Evolutionary conservation across 2,113 vertebrate genomes (phyloP), one percentile per base, ranked within the genome.

Genomic region (Chionomys nivalis): DNA sequence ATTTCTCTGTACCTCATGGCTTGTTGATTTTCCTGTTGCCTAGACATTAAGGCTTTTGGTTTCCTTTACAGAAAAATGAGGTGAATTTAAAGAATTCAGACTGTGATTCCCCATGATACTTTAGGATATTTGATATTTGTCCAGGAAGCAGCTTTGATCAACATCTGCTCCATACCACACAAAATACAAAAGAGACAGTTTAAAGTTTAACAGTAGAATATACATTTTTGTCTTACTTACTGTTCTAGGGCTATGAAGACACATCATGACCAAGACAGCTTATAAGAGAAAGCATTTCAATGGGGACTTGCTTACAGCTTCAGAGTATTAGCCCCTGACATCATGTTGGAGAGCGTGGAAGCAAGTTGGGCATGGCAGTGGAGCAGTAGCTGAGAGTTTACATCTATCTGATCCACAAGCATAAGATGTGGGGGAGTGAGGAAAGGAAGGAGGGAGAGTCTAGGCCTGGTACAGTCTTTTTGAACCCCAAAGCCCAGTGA

Each of bases 71-170:
- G 31, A 87, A 95, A 92, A 77, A 63, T n/a, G 31, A 90, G 31
- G 47, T 16, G 63, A 93, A 65, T 42, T n/a, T 75, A 92, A 90
- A 58, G 6, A 47, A 95, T 33, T 95, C 75, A 90, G 36, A 90
- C 36, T 77, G 52, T 49, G 19, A 75, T 79, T 94, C 44, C 7
- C 42, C 11, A 7, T 44, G n/a, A 26, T 39, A 16, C 5, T 68
- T 2, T 12, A 36, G 36, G 31, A 63, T 61, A 90, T 87, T 90
- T 91, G 83, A 92, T 83, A 39, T 75, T 83, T 92, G 72, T 28
- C 10, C 88, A 92, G 81, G 16, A 92, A 95, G 75, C 4, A 70
- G 68, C 11, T 81, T 68, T 55, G 36, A 10, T 79, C 61, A 87
- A 52, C 33, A 73, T 61, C 33, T 92, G 7, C 13, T 75, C 28